Evolutionary conservation across 2,797 vertebrate species (phyloP).

Genomic region (Poeciliopsis presidionis): DNA sequence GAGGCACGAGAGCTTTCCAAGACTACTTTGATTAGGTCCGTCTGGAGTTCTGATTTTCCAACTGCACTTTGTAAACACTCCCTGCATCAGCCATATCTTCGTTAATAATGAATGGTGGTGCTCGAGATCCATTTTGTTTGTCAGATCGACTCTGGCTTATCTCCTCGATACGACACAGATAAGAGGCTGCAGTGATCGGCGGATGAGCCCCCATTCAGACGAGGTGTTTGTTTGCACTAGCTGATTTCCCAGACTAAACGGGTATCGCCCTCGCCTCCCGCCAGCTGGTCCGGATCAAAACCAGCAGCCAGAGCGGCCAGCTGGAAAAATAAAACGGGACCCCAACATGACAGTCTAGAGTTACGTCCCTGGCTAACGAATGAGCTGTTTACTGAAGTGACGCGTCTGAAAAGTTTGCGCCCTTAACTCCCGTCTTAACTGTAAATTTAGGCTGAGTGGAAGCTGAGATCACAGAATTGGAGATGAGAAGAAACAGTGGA

Average conservation of each 20-base stretch:
- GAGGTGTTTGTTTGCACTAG: conserved; percentile 94
- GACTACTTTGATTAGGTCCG: conserved; percentile 29
- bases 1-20: conserved; percentile 28
- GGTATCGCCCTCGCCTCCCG: conserved; percentile 77
- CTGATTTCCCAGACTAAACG: conserved; percentile 90
- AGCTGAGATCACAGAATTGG: not conserved
- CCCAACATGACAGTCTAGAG: conserved; percentile 75
- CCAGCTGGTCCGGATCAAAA: conserved; percentile 94
- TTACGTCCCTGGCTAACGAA: conserved; percentile 80
- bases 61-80: conserved; percentile 65
- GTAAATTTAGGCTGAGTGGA: conserved; percentile 46
- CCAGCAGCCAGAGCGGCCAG: conserved; percentile 75
- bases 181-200: conserved; percentile 87
- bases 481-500: conserved; percentile 23
- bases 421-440: conserved; percentile 60
- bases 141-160: conserved; percentile 83
- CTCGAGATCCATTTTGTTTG: conserved; percentile 80
- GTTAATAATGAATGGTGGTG: conserved; percentile 82
- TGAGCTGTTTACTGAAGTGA: conserved; percentile 76
- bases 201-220: conserved; percentile 85
- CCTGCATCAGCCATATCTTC: conserved; percentile 32
- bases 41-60: conserved; percentile 35
- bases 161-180: conserved; percentile 76
- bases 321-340: conserved; percentile 93
- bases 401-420: conserved; percentile 55